Evolutionary conservation across 2,888 invertebrate genomes (phyloP), one percentile per base, ranked within the genome.

Genomic region (Uloborus plumipes): DNA sequence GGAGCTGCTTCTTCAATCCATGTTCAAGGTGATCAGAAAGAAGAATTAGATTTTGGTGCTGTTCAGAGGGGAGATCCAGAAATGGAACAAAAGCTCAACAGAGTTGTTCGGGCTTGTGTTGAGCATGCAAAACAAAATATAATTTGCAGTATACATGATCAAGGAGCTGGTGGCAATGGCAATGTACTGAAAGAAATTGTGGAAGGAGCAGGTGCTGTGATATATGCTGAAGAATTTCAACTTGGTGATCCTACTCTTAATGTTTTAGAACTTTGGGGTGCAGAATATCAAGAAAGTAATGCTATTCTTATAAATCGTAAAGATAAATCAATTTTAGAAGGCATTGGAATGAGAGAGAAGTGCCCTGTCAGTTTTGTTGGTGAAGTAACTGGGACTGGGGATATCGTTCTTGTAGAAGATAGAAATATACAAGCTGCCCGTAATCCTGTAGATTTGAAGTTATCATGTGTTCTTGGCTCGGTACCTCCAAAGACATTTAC

Each of bases 1-100:
- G 99, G 99, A n/a, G 95, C 98, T 0, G 99, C 99, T 0, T 97
- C 97, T 85, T 98, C 98, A 0, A 95, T 98, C 11, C 94, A 96
- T 87, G 94, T 97, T 0, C 97, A 97, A 90, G 98, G 98, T 0
- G 94, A 94, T 85, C 94, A 96, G 86, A 94, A 92, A 86, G 93
- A 93, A 0, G 94, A 95, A 72, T 90, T 98, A 49, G 99, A 99
- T 89, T 98, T 97, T 87, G 96, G 96, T 85, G 99, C 99, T 0
- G 99, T 99, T 0, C 99, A 99, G 90, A 92, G 97, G 90, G 96
- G 92, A 14, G 99, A 99, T 90, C 95, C 99, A 2, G 98, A 99
- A 91, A 99, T 99, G 99, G 98, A 98, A 86, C 97, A 99, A 88
- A 98, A 99, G 89, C 90, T 99, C 51, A 98, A 99, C 89, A 91